These are phyloP conservation scores for Etheostoma cragini DNA, from an alignment of 2,113 vertebrate species.

Conservation along the genomic window DNA sequence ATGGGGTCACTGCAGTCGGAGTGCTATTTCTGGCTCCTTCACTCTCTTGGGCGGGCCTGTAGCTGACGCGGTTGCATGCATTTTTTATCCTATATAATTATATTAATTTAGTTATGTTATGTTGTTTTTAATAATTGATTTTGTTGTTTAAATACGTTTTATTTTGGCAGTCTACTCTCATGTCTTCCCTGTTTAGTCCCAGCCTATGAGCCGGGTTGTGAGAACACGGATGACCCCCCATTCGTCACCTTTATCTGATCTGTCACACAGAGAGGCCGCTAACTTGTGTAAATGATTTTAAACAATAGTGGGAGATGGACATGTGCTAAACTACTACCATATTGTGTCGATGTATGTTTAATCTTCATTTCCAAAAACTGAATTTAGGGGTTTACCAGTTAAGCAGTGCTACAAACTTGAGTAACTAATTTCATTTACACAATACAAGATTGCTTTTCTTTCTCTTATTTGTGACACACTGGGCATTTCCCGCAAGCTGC, in stretches of 20 bases:
- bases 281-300: not conserved
- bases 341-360: not conserved
- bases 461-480: conserved; percentile 1
- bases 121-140: too few relatives aligned
- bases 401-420: not conserved
- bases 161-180: too few relatives aligned
- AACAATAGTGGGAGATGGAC: not conserved
- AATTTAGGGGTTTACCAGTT: not conserved
- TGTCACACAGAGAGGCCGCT: not conserved
- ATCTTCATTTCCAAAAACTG: not conserved
- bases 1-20: not conserved
- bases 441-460: conserved; percentile 3
- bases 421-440: not conserved
- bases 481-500: conserved; percentile 16
- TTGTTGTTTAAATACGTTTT: too few relatives aligned
- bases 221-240: too few relatives aligned
- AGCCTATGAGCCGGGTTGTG: too few relatives aligned
- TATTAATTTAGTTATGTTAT: too few relatives aligned
- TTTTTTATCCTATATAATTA: too few relatives aligned
- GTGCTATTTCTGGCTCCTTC: too few relatives aligned
- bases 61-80: too few relatives aligned
- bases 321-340: not conserved
- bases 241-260: too few relatives aligned
- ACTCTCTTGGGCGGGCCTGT: too few relatives aligned
- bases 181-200: too few relatives aligned